Evolutionary conservation across 37 sponge, comb jelly and placozoan species (phyloP).

Genomic region (Amphimedon queenslandica): DNA sequence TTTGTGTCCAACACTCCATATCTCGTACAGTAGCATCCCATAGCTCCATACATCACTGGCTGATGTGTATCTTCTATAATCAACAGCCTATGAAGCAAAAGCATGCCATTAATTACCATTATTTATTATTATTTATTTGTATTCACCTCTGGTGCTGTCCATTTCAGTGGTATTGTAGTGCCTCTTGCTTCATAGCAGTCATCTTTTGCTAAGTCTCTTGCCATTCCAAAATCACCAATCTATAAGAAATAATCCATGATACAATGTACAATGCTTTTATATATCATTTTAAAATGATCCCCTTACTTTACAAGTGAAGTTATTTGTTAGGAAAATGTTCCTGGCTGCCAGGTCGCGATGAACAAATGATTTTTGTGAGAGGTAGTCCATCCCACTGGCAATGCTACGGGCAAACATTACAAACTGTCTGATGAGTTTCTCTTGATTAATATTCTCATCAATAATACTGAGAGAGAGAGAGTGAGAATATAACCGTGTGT

Average conservation of each 20-base stretch:
- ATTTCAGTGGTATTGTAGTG: constrained; percentile 39
- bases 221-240: constrained; percentile 63
- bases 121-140: not conserved
- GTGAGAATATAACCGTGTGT: not conserved
- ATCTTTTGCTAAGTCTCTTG: constrained; percentile 20
- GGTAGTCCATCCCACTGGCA: constrained; percentile 59
- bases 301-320: constrained; percentile 31
- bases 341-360: constrained; percentile 80
- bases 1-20: constrained; percentile 56
- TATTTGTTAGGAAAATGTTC: constrained; percentile 46
- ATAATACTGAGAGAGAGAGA: too few species aligned
- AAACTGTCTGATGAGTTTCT: constrained; percentile 6
- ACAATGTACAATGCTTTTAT: not conserved
- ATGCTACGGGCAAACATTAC: constrained; percentile 41
- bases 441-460: not conserved
- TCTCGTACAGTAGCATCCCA: constrained; percentile 60
- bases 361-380: constrained; percentile 50
- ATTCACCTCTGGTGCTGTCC: constrained; percentile 50
- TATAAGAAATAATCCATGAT: not conserved
- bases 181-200: constrained; percentile 21
- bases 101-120: not conserved
- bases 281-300: not conserved
- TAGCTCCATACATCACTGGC: constrained; percentile 69
- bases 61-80: constrained; percentile 41
- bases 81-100: constrained; percentile 23